phyloP scores from a whole-genome alignment of 2,888 invertebrate genomes.

The Myathropa florea region DNA sequence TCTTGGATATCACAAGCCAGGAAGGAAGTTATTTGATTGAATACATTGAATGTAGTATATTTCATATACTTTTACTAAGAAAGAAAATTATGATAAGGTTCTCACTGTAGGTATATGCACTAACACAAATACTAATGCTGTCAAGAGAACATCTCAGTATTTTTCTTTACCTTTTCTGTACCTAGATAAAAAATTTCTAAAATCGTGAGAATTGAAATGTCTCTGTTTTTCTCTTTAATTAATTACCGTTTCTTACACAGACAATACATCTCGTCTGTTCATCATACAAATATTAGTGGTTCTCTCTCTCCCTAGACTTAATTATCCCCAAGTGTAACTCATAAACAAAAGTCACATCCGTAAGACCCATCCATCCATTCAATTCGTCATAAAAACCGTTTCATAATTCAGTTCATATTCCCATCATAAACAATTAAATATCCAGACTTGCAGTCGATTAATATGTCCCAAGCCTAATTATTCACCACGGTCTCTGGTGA shows the following conservation, averaged over 20 bases:
- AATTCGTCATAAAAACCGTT: slow-evolving; percentile 43
- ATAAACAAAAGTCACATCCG: slow-evolving; percentile 32
- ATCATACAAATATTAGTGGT: slow-evolving; percentile 1
- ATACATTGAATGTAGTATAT: too few species aligned
- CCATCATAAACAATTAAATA: slow-evolving; percentile 37
- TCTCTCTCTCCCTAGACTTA: slow-evolving; percentile 20
- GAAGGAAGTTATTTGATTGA: too few species aligned
- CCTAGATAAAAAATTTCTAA: not conserved
- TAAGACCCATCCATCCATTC: slow-evolving; percentile 21
- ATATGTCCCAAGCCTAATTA: slow-evolving; percentile 34
- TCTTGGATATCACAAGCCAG: too few species aligned
- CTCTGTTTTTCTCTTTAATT: slow-evolving; percentile 9
- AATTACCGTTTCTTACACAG: slow-evolving; percentile 35
- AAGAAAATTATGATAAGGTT: too few species aligned
- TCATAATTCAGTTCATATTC: slow-evolving; percentile 10
- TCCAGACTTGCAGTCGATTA: slow-evolving; percentile 14
- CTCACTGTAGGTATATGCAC: too few species aligned
- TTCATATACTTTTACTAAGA: too few species aligned
- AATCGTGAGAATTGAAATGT: not conserved
- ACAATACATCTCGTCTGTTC: slow-evolving; percentile 3
- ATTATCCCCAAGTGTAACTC: slow-evolving; percentile 39
- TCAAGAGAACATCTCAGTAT: not conserved
- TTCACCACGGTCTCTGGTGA: slow-evolving; percentile 44
- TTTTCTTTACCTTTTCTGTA: not conserved
- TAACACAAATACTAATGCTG: too few species aligned